Conservation (phyloP, 2,888 invertebrate genomes). For the Caradrina kadenii region DNA sequence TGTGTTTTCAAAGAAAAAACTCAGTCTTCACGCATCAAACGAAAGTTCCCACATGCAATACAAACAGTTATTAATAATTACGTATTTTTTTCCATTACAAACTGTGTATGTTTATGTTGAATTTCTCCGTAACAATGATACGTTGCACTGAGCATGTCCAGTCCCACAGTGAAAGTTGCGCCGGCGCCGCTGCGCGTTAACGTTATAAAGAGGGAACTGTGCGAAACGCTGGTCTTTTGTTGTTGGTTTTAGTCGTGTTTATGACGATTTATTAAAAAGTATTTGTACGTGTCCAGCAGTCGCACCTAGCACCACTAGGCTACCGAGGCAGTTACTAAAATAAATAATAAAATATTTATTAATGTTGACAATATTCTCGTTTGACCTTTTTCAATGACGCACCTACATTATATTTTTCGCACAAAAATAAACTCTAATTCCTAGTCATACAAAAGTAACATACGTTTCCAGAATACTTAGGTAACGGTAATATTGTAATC, state of each 20-base stretch:
- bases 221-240: constrained; percentile 28
- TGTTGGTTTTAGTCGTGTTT: constrained; percentile 24
- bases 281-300: background rate
- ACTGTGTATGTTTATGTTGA: constrained; percentile 17
- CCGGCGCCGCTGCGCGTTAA: constrained; percentile 4
- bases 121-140: constrained; percentile 51
- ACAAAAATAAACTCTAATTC: background rate
- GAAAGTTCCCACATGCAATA: constrained; percentile 4
- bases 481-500: constrained; percentile 26
- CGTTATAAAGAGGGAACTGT: constrained; percentile 29
- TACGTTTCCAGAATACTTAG: constrained; percentile 7
- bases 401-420: constrained; percentile 5
- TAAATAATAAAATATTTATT: background rate
- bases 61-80: constrained; percentile 7
- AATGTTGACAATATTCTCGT: background rate
- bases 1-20: background rate
- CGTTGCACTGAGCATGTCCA: constrained; percentile 32
- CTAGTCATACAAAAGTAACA: constrained; percentile 11
- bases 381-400: constrained; percentile 25
- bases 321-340: too few relatives aligned
- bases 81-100: constrained; percentile 24
- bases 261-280: constrained; percentile 9
- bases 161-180: constrained; percentile 44
- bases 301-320: too few relatives aligned
- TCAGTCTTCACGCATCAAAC: background rate